Percentiles rank a stretch among this genome's conserved stretches.
Evolutionary conservation across 2,113 vertebrate species (phyloP).

Genomic region (Hypocryptadius cinnamomeus): DNA sequence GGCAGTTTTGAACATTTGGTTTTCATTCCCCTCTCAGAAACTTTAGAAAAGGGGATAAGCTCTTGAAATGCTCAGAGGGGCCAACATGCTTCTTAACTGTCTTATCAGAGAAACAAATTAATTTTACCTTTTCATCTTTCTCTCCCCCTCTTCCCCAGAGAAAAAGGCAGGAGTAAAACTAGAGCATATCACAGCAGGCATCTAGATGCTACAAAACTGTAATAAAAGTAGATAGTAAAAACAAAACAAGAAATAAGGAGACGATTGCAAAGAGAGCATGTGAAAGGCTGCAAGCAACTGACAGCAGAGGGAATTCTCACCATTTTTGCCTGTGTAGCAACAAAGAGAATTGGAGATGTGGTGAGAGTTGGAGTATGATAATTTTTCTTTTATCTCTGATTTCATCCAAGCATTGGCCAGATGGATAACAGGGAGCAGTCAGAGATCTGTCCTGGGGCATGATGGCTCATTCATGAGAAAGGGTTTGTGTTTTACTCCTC

Average conservation of each 20-base stretch:
- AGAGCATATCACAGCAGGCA: not conserved
- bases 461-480: not conserved
- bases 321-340: not conserved
- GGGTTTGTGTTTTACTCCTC: not conserved
- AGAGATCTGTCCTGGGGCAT: not conserved
- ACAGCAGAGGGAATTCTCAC: not conserved
- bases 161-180: not conserved
- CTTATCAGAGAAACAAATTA: conserved; percentile 38
- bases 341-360: conserved; percentile 8
- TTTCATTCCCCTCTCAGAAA: conserved; percentile 30
- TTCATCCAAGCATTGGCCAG: not conserved
- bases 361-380: not conserved
- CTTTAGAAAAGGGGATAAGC: conserved; percentile 1
- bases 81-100: not conserved
- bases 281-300: not conserved
- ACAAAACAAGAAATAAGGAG: not conserved
- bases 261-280: not conserved
- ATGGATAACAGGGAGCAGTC: not conserved
- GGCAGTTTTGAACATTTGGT: conserved; percentile 10
- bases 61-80: not conserved
- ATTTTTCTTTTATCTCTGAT: conserved; percentile 34
- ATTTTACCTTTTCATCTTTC: conserved; percentile 48
- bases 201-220: conserved; percentile 21
- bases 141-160: not conserved
- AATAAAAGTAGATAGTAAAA: conserved; percentile 3